These are phyloP conservation scores for Tetrao urogallus DNA, from an alignment of 2,113 vertebrate species.

Conservation along the genomic window DNA sequence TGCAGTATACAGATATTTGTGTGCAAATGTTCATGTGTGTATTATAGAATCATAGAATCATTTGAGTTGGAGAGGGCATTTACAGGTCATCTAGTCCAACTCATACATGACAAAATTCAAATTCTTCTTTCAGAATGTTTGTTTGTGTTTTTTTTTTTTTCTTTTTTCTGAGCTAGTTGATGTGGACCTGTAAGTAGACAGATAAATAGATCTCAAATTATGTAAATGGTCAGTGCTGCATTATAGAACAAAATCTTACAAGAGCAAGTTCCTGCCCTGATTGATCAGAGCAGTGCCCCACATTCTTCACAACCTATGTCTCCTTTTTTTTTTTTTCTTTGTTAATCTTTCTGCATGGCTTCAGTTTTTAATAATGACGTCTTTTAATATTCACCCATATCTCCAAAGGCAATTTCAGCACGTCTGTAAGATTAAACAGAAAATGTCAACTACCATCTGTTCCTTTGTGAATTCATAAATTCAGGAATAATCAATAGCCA, in stretches of 20 bases:
- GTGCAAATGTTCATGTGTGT: neutral
- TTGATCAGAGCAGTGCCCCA: neutral
- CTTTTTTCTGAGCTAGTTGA: neutral
- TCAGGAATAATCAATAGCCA: neutral
- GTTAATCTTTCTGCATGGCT: neutral
- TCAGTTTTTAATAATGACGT: neutral
- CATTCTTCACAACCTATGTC: neutral
- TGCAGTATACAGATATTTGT: neutral
- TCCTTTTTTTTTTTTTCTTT: neutral
- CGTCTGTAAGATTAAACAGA: neutral
- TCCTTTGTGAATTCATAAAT: neutral
- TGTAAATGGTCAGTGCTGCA: neutral
- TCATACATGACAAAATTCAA: neutral
- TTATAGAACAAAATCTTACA: neutral
- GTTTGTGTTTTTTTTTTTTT: neutral
- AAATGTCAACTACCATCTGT: neutral
- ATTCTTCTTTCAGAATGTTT: neutral
- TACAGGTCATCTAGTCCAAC: neutral
- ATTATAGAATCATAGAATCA: neutral
- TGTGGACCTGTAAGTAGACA: neutral
- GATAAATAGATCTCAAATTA: neutral
- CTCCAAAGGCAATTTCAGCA: neutral
- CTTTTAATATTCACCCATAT: neutral
- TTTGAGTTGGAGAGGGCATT: neutral
- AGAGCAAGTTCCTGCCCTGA: neutral